Evolutionary conservation across 2,113 vertebrate genomes (phyloP).

Genomic region (Nibea coibor): DNA sequence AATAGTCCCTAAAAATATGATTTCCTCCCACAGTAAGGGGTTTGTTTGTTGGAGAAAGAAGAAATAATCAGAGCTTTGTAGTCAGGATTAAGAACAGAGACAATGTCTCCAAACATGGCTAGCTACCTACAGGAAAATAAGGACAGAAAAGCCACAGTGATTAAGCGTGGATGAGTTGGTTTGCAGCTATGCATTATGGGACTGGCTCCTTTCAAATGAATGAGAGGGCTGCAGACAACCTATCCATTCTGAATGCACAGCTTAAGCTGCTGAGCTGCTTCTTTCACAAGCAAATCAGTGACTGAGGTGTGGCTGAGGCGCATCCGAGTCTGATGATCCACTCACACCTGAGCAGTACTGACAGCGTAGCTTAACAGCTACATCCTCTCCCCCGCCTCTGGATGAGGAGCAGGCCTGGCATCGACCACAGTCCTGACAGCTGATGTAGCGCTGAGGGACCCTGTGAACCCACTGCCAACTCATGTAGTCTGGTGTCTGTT

Average conservation of each 20-base stretch:
- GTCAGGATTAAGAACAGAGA: background rate
- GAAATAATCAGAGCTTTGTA: background rate
- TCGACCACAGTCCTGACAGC: constrained; percentile 29
- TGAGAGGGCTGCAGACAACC: background rate
- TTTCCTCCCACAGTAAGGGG: background rate
- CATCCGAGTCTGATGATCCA: constrained; percentile 40
- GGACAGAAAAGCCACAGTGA: no score
- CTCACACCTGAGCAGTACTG: constrained; percentile 17
- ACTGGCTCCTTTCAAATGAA: background rate
- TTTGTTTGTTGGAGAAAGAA: no score
- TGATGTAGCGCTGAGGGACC: background rate
- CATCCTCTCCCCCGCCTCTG: constrained; percentile 18
- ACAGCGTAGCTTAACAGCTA: constrained; percentile 14
- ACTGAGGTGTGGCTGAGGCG: background rate
- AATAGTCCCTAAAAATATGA: background rate
- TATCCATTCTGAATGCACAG: background rate
- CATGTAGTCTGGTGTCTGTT: no score
- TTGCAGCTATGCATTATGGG: no score
- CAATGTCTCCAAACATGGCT: background rate
- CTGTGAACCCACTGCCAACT: background rate
- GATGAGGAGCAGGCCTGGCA: background rate
- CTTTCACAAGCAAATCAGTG: background rate
- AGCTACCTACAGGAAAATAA: background rate
- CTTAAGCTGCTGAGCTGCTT: background rate
- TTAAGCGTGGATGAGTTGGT: no score